Base-by-base conservation (phyloP, 2,888 invertebrate species). In the Brassicogethes aeneus region DNA sequence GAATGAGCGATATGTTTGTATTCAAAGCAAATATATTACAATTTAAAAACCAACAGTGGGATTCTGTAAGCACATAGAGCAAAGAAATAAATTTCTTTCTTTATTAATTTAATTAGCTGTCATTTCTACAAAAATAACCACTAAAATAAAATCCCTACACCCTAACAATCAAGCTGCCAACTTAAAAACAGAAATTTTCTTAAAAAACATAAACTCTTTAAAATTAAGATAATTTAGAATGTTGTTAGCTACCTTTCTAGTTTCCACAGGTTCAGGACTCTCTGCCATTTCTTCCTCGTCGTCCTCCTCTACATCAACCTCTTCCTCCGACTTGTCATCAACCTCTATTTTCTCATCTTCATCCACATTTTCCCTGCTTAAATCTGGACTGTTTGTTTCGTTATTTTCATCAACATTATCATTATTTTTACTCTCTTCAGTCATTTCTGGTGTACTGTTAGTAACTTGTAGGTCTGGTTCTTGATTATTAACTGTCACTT, bases 201-300 rank as follows among this genome's bases (percentile, higher is more conserved):
- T n/a, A n/a, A n/a, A n/a, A n/a, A n/a, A n/a, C n/a, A n/a, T n/a
- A n/a, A n/a, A n/a, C n/a, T n/a, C n/a, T n/a, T n/a, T n/a, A n/a
- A n/a, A n/a, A n/a, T n/a, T n/a, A n/a, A n/a, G n/a, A n/a, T n/a
- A n/a, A n/a, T n/a, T n/a, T n/a, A n/a, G n/a, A n/a, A 23, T 23
- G 23, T 7, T 5, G 5, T 23, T 7, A 23, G 23, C 10, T 23
- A 23, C 60, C 65, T 75, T 76, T 30, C 68, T 54, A 8, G 63
- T 64, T 40, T 66, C 64, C 38, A 59, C 50, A 7, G 47, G 34
- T 44, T 46, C 38, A 41, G 30, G 17, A 8, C 53, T 54, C 36
- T 56, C 56, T 40, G 53, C 50, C 10, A 46, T 44, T 17, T 39
- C 49, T 17, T 41, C 39, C 32, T 42, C 38, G 8, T 34, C 3